A percentile compares a stretch with the other conserved stretches of the same genome.
phyloP scores from a whole-genome alignment of 2,797 vertebrate species.

The Rhinoraja longicauda region DNA sequence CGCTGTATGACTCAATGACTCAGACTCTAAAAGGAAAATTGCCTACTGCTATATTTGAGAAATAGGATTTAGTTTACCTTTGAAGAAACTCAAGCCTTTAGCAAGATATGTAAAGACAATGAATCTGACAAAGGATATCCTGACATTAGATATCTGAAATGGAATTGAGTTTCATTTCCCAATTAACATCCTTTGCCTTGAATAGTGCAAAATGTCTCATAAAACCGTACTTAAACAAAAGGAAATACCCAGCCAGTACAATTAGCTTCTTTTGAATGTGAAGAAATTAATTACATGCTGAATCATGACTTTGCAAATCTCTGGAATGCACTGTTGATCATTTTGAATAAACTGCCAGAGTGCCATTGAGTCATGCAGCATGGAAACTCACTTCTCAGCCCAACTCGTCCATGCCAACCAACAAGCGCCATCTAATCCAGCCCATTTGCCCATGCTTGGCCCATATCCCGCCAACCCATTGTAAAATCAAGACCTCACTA shows the following conservation, averaged over 20 bases:
- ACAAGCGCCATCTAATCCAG: too few species aligned
- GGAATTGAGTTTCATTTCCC: neutral
- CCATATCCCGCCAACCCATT: too few species aligned
- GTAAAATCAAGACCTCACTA: neutral
- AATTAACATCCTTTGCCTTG: neutral
- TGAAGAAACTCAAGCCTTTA: neutral
- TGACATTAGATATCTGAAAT: neutral
- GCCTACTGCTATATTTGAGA: neutral
- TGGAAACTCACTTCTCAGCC: too few species aligned
- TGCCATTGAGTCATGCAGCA: too few species aligned
- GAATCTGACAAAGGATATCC: neutral
- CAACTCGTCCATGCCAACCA: too few species aligned
- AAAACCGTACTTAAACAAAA: neutral
- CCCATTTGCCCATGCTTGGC: too few species aligned
- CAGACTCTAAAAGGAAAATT: neutral
- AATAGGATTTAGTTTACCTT: neutral
- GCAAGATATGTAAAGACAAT: too few species aligned
- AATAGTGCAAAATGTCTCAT: neutral
- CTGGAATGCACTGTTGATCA: neutral
- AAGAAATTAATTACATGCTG: neutral
- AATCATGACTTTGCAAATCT: neutral
- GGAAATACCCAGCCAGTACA: neutral
- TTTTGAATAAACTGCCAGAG: neutral
- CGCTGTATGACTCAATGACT: too few species aligned
- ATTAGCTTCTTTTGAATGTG: neutral